Base-by-base conservation (phyloP, 2,888 invertebrate genomes). In the Nomada ruficornis region DNA sequence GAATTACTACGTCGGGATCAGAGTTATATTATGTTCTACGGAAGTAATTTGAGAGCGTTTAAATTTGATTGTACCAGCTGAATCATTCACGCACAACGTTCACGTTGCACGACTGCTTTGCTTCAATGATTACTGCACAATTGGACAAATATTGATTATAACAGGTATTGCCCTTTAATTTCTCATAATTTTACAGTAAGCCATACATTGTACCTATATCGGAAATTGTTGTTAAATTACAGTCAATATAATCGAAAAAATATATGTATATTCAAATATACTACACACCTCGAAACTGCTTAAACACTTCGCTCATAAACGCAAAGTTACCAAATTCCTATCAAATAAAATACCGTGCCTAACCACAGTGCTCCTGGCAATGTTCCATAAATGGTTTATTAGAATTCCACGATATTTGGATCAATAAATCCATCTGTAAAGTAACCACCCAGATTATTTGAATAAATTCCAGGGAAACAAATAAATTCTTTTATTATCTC, bases 321-420 rank as follows among this genome's bases (percentile, higher is more conserved):
- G 36, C 36, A 10, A 52, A 52, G 20, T 52, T 67, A 67, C 36
- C 20, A 67, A 65, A 54, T 67, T 67, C 67, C 67, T 36, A 20
- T 10, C 36, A 36, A 36, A 36, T 36, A 36, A 67, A 67, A 67
- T 54, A 54, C 29, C 54, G 52, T 20, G 54, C 20, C 67, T 20
- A 36, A 67, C 54, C 67, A 11, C 52, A 15, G 20, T 36, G 36
- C 54, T 20, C 54, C 5, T 36, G 20, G 52, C 36, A 13, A 36
- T 52, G 52, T 54, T 54, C 52, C 36, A 67, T 54, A 54, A 54
- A 67, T 36, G 54, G 11, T 67, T 67, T 36, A 23, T 54, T 54
- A 20, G 54, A 20, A 55, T 11, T 2, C 2, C 18, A 15, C 5
- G 20, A 20, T 18, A 55, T 55, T 68, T 11, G 11, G 36, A 18